Evolutionary conservation across 2,888 invertebrate genomes (phyloP), one percentile per base, ranked within the genome.

Genomic region (Taenaris catops): DNA sequence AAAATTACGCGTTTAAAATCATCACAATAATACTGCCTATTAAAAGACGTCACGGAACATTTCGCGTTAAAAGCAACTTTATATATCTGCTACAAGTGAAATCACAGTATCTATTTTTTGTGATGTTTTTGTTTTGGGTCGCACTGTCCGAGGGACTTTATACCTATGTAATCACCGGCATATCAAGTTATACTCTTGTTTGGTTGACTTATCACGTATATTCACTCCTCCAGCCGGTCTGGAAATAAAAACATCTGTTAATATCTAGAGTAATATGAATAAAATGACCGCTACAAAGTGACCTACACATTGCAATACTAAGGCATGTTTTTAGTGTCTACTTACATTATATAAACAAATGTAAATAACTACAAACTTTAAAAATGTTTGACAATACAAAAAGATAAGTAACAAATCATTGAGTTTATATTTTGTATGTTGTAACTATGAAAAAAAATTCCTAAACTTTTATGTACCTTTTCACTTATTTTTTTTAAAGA

Each of bases 151-250:
- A 56, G 59, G 48, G 31, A 31, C 23, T 23, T 23, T 55, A 44
- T 60, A 59, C 59, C 50, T 63, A 63, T 51, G 34, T 38, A 27
- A 41, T 48, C 49, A 46, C 42, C 33, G 29, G 20, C 32, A 32
- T 25, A 32, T 24, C 53, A 58, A 58, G 54, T 62, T 53, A 57
- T 61, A 59, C 57, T 67, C 58, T 49, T 44, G 54, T 49, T 52
- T 63, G 59, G 63, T 70, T 71, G 72, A 80, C 89, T 90, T 93
- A 95, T 96, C 95, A 96, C 94, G 96, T 95, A 87, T 96, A 96
- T 86, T 96, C 96, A 66, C 95, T 93, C 87, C 96, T 91, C 96
- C 96, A 96, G 67, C 95, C 93, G 79, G 93, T 93, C 96, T 96
- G 92, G 41, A 91, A 91, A 68, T 63, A 86, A 73, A 64, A 63